phyloP scores from a whole-genome alignment of 2,888 invertebrate species.

The Ctena decussata region DNA sequence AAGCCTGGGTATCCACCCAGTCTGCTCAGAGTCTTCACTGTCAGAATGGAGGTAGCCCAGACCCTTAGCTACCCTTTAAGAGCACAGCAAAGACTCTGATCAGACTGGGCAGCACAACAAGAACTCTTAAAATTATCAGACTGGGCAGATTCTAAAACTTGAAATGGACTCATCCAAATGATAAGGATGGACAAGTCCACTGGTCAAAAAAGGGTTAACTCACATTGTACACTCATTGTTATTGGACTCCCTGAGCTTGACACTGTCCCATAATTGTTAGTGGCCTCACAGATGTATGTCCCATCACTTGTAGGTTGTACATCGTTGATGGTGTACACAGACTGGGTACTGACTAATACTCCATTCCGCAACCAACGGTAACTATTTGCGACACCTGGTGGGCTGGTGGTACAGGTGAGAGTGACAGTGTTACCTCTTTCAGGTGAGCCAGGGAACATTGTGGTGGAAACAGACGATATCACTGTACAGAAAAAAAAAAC shows the following conservation, averaged over 20 bases:
- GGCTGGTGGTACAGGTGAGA: conserved; percentile 40
- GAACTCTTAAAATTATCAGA: no score
- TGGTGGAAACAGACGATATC: conserved; percentile 22
- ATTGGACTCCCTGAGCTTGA: not conserved
- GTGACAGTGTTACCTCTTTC: conserved; percentile 27
- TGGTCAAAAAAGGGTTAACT: no score
- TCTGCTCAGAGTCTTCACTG: no score
- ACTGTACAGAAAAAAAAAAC: conserved; percentile 29
- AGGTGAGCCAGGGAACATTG: not conserved
- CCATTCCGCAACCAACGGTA: conserved; percentile 33
- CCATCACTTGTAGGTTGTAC: conserved; percentile 26
- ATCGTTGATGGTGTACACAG: not conserved
- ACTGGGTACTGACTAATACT: not conserved
- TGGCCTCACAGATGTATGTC: conserved; percentile 39
- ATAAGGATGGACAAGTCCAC: no score
- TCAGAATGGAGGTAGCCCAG: no score
- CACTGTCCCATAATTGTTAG: not conserved
- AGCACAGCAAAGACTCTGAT: no score
- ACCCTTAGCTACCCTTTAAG: no score
- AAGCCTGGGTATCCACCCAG: no score
- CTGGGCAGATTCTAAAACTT: no score
- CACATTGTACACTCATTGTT: conserved; percentile 48
- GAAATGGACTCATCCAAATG: no score
- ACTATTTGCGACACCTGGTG: conserved; percentile 23
- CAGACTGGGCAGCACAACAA: no score